phyloP scores from a whole-genome alignment of 2,113 vertebrate species.

The Epinephelus fuscoguttatus region DNA sequence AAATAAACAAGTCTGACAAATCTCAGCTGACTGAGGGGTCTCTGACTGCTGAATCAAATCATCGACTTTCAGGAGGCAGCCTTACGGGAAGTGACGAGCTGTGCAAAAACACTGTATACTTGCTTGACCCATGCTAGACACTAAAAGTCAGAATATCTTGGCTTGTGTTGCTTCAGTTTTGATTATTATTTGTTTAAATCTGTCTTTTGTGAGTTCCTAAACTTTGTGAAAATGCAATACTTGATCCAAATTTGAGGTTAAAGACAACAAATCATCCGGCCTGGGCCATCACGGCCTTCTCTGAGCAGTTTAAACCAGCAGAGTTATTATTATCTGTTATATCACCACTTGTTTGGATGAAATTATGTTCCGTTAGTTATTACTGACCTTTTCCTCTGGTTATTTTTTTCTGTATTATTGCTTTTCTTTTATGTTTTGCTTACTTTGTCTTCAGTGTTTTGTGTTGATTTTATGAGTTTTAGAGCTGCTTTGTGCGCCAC shows the following conservation, averaged over 20 bases:
- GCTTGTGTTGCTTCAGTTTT: not conserved
- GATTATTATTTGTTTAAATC: not conserved
- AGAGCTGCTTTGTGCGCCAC: constrained; percentile 20
- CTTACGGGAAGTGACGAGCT: too few species aligned
- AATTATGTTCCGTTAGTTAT: constrained; percentile 18
- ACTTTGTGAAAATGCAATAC: constrained; percentile 7
- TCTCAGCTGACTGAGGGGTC: too few species aligned
- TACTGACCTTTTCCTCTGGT: constrained; percentile 9
- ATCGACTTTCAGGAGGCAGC: too few species aligned
- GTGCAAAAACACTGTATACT: not conserved
- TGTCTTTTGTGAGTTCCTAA: not conserved
- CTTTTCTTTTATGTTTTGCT: constrained; percentile 34
- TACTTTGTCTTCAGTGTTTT: constrained; percentile 1
- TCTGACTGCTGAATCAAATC: too few species aligned
- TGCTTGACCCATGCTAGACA: not conserved
- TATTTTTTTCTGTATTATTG: constrained; percentile 8
- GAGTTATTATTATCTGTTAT: constrained; percentile 11
- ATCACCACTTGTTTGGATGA: not conserved
- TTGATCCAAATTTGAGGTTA: not conserved
- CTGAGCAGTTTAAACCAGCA: constrained; percentile 4
- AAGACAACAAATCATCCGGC: too few species aligned
- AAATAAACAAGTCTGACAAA: too few species aligned
- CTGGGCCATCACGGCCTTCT: not conserved
- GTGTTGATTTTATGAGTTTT: constrained; percentile 38
- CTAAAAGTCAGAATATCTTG: not conserved